These are phyloP conservation scores for Trogon surrucura DNA, from an alignment of 2,113 vertebrate species.

Conservation along the genomic window DNA sequence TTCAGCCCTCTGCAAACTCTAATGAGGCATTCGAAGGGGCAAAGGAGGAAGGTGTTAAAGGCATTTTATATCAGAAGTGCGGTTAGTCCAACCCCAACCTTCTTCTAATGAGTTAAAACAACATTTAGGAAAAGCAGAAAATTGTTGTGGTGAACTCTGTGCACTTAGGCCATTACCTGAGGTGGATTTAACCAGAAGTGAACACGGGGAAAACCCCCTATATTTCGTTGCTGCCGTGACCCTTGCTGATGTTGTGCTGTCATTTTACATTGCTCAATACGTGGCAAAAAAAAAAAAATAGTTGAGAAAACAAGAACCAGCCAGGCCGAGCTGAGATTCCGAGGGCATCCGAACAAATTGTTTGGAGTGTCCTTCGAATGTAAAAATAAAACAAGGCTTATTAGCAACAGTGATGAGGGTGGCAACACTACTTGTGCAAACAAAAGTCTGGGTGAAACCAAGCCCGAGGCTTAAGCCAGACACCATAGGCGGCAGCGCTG, in stretches of 20 bases:
- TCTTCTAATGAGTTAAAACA: slow-evolving; percentile 54
- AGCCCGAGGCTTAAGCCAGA: slow-evolving; percentile 63
- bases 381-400: slow-evolving; percentile 69
- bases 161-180: slow-evolving; percentile 50
- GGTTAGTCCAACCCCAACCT: not conserved
- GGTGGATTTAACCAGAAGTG: slow-evolving; percentile 63
- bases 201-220: not conserved
- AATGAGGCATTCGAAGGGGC: not conserved
- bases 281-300: not conserved
- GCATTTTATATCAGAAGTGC: not conserved
- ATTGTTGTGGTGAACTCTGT: slow-evolving; percentile 41
- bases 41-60: not conserved
- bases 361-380: slow-evolving; percentile 59
- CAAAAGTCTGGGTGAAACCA: slow-evolving; percentile 76
- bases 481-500: slow-evolving; percentile 70
- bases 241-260: not conserved
- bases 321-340: not conserved
- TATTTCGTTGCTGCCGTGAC: not conserved
- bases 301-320: slow-evolving; percentile 32
- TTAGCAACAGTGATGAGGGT: slow-evolving; percentile 55
- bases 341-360: not conserved
- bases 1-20: slow-evolving; percentile 15
- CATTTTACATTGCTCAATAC: slow-evolving; percentile 30
- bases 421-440: slow-evolving; percentile 77
- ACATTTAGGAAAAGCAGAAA: slow-evolving; percentile 43